Evolutionary conservation across 1,140 invertebrate genomes (phyloP).

Genomic region (Drosophila paulistorum): DNA sequence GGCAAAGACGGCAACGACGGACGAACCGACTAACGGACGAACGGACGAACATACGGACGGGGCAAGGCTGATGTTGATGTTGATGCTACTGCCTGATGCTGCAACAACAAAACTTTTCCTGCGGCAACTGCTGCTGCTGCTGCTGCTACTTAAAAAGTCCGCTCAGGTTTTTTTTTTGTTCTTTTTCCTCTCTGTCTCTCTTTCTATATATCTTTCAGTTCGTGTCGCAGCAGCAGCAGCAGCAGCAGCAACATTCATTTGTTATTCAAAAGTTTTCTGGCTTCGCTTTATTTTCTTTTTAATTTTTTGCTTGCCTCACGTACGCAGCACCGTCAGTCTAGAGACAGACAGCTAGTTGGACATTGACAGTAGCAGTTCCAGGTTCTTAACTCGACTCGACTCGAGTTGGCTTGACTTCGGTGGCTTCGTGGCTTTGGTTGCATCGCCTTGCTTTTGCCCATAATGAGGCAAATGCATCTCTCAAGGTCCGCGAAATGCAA

Average conservation of each 20-base stretch:
- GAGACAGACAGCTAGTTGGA: constrained; percentile 18
- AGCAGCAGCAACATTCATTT: constrained; percentile 70
- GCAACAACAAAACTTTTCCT: constrained; percentile 39
- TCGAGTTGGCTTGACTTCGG: not conserved
- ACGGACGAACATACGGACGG: not conserved
- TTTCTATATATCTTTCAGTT: constrained; percentile 5
- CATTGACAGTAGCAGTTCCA: constrained; percentile 16
- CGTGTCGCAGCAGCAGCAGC: constrained; percentile 26
- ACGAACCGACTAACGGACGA: not conserved
- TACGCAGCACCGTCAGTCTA: constrained; percentile 29
- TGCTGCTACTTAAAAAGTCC: constrained; percentile 73
- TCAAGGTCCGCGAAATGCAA: constrained; percentile 18
- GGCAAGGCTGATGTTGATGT: constrained; percentile 40
- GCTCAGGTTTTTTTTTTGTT: constrained; percentile 64
- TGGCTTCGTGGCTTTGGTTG: not conserved
- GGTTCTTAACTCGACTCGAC: constrained; percentile 13
- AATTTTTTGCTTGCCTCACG: constrained; percentile 34
- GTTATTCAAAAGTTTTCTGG: constrained; percentile 78
- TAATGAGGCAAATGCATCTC: constrained; percentile 19
- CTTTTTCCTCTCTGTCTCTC: constrained; percentile 8
- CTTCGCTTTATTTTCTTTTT: constrained; percentile 40
- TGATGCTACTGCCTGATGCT: constrained; percentile 22
- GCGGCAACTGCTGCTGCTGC: constrained; percentile 49
- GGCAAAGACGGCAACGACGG: not conserved
- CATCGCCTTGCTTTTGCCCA: constrained; percentile 7